Conservation (phyloP, 2,797 vertebrate genomes). For the Silurus aristotelis region DNA sequence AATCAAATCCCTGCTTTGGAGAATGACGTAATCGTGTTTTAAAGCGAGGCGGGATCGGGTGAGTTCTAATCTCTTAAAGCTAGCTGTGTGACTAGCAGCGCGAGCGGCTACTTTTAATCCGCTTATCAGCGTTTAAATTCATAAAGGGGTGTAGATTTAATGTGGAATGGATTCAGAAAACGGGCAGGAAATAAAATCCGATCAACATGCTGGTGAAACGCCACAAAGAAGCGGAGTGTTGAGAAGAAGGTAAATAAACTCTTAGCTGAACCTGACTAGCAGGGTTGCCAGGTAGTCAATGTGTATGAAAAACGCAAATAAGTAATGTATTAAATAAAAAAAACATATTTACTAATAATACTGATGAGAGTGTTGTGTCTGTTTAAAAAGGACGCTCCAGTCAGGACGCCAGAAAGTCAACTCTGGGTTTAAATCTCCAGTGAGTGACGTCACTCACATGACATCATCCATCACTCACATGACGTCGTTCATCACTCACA, state of each 20-base stretch:
- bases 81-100: background rate
- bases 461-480: too few relatives aligned
- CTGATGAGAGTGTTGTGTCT: background rate
- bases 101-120: too few relatives aligned
- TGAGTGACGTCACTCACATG: conserved; percentile 57
- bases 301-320: too few relatives aligned
- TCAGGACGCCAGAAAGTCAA: conserved; percentile 57
- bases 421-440: conserved; percentile 73
- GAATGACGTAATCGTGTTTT: conserved; percentile 1
- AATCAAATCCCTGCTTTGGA: background rate
- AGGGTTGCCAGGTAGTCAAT: conserved; percentile 16
- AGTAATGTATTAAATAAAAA: too few relatives aligned
- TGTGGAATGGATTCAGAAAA: background rate
- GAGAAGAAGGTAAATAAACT: conserved; percentile 34
- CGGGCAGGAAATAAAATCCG: background rate
- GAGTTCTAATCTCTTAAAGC: background rate
- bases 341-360: too few relatives aligned
- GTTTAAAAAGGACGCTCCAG: conserved; percentile 59
- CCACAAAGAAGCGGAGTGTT: conserved; percentile 14
- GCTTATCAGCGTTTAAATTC: too few relatives aligned
- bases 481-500: too few relatives aligned
- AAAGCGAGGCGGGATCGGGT: conserved; percentile 22
- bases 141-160: background rate
- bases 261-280: background rate
- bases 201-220: background rate